These are phyloP conservation scores for Trichonephila inaurata DNA, from an alignment of 1,140 invertebrate species.

Conservation along the genomic window DNA sequence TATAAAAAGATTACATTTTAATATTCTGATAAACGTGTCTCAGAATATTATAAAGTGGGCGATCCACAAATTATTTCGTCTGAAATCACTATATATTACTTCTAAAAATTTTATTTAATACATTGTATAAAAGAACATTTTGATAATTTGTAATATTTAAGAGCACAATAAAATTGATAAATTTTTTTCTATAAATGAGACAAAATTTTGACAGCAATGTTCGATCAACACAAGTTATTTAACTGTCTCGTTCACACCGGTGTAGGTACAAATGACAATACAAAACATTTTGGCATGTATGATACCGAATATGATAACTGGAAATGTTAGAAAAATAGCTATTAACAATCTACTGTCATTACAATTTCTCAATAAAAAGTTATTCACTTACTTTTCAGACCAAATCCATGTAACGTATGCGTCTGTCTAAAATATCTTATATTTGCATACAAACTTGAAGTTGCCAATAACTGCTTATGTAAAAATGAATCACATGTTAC, in stretches of 20 bases:
- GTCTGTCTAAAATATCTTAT: slow-evolving; percentile 60
- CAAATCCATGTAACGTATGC: slow-evolving; percentile 66
- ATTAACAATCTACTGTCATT: not conserved
- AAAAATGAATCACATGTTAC: not conserved
- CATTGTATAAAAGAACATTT: too few relatives aligned
- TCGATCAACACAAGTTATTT: slow-evolving; percentile 6
- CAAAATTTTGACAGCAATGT: not conserved
- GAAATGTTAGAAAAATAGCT: too few relatives aligned
- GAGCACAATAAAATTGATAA: too few relatives aligned
- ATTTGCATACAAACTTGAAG: slow-evolving; percentile 56
- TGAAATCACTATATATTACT: not conserved
- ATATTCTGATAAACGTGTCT: not conserved
- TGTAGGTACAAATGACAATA: not conserved
- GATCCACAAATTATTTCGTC: not conserved
- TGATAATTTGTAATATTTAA: too few relatives aligned
- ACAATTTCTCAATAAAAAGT: not conserved
- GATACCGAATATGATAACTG: too few relatives aligned
- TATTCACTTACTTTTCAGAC: slow-evolving; percentile 61
- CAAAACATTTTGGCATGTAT: too few relatives aligned
- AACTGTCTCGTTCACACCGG: not conserved
- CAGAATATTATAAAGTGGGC: not conserved
- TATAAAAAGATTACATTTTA: too few relatives aligned
- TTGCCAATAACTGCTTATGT: not conserved
- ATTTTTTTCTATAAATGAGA: not conserved
- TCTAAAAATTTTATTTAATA: too few relatives aligned